Evolutionary conservation across 2,113 vertebrate species (phyloP).

Genomic region (Camelus dromedarius): DNA sequence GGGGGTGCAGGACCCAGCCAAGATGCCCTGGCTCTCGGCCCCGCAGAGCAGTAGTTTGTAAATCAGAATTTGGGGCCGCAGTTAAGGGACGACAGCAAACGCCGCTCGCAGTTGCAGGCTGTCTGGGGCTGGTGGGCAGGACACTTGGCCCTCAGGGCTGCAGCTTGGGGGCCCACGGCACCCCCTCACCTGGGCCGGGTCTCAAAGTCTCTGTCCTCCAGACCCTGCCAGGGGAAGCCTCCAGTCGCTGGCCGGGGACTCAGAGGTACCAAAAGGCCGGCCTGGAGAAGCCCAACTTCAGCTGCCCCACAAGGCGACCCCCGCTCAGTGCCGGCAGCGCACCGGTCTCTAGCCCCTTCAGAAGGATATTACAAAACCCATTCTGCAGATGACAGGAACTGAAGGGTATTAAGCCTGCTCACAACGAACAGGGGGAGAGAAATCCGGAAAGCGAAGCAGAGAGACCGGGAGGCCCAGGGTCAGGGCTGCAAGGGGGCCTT

Average conservation of each 20-base stretch:
- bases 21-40: background rate
- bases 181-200: too few species aligned
- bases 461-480: fast-evolving
- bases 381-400: background rate
- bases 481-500: background rate
- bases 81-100: background rate
- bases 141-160: background rate
- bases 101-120: background rate
- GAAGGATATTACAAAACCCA: background rate
- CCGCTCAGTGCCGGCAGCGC: background rate
- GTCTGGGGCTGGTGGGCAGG: too few species aligned
- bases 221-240: background rate
- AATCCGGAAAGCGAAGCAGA: background rate
- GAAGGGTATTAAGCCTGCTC: background rate
- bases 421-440: background rate
- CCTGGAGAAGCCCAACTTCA: fast-evolving
- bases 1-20: too few species aligned
- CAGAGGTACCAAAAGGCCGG: background rate
- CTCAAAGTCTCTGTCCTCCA: background rate
- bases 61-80: background rate
- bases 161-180: fast-evolving
- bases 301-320: fast-evolving
- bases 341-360: background rate
- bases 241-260: background rate
- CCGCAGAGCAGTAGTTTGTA: background rate